Percentiles rank a stretch among this genome's conserved stretches.
Evolutionary conservation across 1,140 invertebrate genomes (phyloP).

Genomic region (Drosophila neocordata): DNA sequence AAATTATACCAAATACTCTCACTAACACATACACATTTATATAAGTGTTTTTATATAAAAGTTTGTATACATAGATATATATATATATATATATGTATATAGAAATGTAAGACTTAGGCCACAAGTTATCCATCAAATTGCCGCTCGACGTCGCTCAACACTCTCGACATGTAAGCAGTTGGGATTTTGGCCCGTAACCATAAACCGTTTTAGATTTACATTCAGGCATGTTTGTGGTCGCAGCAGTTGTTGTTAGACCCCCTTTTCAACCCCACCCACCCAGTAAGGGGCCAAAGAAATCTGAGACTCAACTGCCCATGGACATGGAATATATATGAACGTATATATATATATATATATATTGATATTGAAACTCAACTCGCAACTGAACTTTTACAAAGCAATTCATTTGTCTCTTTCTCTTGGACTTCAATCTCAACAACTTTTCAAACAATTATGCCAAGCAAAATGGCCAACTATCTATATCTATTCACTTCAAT

Average conservation of each 20-base stretch:
- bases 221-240: slow-evolving; percentile 61
- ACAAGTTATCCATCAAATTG: slow-evolving; percentile 76
- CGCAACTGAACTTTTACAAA: slow-evolving; percentile 24
- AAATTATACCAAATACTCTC: slow-evolving; percentile 57
- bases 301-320: slow-evolving; percentile 9
- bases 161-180: slow-evolving; percentile 50
- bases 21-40: slow-evolving; percentile 10
- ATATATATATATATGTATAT: slow-evolving; percentile 18
- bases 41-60: not conserved
- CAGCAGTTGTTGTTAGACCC: slow-evolving; percentile 33
- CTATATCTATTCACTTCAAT: not conserved
- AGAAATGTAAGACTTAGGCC: slow-evolving; percentile 32
- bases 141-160: slow-evolving; percentile 43
- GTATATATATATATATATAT: not conserved
- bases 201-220: slow-evolving; percentile 78
- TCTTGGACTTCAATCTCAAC: slow-evolving; percentile 39
- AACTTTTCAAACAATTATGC: slow-evolving; percentile 69
- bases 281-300: not conserved
- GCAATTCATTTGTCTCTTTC: slow-evolving; percentile 68
- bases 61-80: slow-evolving; percentile 3
- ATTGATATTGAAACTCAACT: slow-evolving; percentile 12
- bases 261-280: not conserved
- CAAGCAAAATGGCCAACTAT: slow-evolving; percentile 50
- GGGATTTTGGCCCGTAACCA: slow-evolving; percentile 67
- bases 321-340: not conserved